Evolutionary conservation across 2,797 vertebrate species (phyloP).

Genomic region (Brachymystax lenok): DNA sequence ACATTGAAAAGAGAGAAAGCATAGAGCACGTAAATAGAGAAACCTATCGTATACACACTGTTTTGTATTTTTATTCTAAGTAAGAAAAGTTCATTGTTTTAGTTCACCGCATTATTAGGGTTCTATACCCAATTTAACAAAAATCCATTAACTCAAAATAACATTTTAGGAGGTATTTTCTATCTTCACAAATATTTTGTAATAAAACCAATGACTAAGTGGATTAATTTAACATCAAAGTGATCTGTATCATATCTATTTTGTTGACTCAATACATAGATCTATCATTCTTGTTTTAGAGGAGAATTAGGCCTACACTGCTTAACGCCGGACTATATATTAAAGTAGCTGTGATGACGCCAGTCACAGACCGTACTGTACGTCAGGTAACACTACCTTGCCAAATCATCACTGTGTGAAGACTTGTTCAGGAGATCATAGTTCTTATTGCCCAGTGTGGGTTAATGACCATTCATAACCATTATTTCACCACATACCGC

Average conservation of each 20-base stretch:
- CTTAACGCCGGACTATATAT: not conserved
- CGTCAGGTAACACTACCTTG: slow-evolving; percentile 26
- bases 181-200: slow-evolving; percentile 40
- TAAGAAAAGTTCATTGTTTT: not conserved
- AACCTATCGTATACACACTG: too few species aligned
- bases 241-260: slow-evolving; percentile 19
- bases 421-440: not conserved
- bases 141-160: slow-evolving; percentile 25
- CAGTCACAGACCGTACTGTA: slow-evolving; percentile 1
- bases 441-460: not conserved
- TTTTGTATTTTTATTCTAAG: too few species aligned
- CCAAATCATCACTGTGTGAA: slow-evolving; percentile 47
- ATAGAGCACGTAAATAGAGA: slow-evolving; percentile 26
- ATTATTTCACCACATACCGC: too few species aligned
- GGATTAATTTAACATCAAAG: slow-evolving; percentile 29
- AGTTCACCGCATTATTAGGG: not conserved
- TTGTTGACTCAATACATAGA: slow-evolving; percentile 17
- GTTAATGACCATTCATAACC: not conserved
- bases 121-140: slow-evolving; percentile 8
- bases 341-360: slow-evolving; percentile 3
- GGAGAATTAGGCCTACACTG: slow-evolving; percentile 16
- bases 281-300: slow-evolving; percentile 30
- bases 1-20: slow-evolving; percentile 25
- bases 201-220: slow-evolving; percentile 24
- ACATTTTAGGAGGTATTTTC: slow-evolving; percentile 14